phyloP scores from a whole-genome alignment of 2,113 vertebrate species.

The Turnix velox region DNA sequence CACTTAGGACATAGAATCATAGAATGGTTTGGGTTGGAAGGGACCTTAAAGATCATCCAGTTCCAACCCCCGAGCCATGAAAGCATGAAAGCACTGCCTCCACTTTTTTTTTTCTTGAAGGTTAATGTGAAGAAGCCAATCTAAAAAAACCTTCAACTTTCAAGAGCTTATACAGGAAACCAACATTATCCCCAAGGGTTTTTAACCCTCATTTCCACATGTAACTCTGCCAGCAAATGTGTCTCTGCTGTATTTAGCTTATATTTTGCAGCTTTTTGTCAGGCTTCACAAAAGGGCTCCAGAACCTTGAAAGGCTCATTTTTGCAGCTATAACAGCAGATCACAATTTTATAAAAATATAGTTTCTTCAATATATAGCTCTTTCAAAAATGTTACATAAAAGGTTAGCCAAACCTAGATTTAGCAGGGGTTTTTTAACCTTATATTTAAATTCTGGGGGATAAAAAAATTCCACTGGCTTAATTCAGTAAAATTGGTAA shows the following conservation, averaged over 20 bases:
- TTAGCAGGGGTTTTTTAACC: background rate
- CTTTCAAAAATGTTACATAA: background rate
- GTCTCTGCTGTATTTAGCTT: background rate
- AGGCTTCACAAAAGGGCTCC: background rate
- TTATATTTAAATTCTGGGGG: background rate
- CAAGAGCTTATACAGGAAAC: background rate
- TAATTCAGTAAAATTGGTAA: background rate
- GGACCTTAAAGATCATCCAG: too few relatives aligned
- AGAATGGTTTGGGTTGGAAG: too few relatives aligned
- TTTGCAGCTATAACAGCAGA: background rate
- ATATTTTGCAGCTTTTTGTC: conserved; percentile 6
- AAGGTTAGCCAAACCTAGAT: background rate
- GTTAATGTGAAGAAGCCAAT: background rate
- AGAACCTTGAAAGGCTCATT: background rate
- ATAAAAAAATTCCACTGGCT: background rate
- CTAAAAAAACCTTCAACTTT: background rate
- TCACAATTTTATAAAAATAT: background rate
- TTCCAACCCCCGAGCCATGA: too few relatives aligned
- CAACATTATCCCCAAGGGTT: background rate
- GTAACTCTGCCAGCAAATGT: background rate
- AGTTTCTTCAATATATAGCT: background rate
- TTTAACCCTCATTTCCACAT: conserved; percentile 11
- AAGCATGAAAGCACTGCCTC: background rate
- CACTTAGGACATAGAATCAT: background rate
- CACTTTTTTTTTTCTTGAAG: background rate